Evolutionary conservation across 2,113 vertebrate species (phyloP), one percentile per base, ranked within the genome.

Genomic region (Gallinago jamesoni): DNA sequence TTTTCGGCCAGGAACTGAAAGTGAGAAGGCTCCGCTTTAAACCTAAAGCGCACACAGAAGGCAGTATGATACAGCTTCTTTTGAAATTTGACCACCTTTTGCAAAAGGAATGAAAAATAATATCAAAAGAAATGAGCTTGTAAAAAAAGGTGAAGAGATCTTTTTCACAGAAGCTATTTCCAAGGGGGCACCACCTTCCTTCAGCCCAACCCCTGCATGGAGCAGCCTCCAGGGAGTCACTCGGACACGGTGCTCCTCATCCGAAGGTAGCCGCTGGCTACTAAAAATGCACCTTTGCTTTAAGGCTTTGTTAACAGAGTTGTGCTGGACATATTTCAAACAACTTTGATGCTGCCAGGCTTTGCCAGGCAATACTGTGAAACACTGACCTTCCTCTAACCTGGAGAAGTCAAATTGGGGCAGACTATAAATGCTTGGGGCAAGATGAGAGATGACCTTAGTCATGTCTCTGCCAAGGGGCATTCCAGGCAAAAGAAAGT

Each of bases 281-380:
- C 11, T 24, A 28, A 69, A 93, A 86, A 76, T 2, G 5, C 15
- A 68, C 23, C 21, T 86, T 79, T 64, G 20, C 12, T 68, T 55
- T 82, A 75, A 47, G 43, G 33, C 33, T 66, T 14, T 82, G 22
- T 52, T 89, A 84, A 30, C 14, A 55, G 57, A 77, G 39, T n/a
- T 74, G 45, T 25, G 25, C 45, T 41, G 63, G 45, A 69, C 45
- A 24, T 11, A 30, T 68, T 82, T 87, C 50, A 77, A 64, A 83
- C 43, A 48, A 31, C 16, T 66, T 14, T 3, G 21, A 50, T 21
- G 47, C 56, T 75, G 33, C 12, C 0, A 0, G 60, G 23, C 60
- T 87, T 74, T 78, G 28, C 25, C 11, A 35, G 31, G 78, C 28
- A 50, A 50, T 6, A 63, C n/a, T 9, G 19, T 53, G 64, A 89